A percentile compares a stretch with the other conserved stretches of the same genome.
Evolutionary conservation across 2,888 invertebrate species (phyloP).

Genomic region (Drosophila paucipuncta): DNA sequence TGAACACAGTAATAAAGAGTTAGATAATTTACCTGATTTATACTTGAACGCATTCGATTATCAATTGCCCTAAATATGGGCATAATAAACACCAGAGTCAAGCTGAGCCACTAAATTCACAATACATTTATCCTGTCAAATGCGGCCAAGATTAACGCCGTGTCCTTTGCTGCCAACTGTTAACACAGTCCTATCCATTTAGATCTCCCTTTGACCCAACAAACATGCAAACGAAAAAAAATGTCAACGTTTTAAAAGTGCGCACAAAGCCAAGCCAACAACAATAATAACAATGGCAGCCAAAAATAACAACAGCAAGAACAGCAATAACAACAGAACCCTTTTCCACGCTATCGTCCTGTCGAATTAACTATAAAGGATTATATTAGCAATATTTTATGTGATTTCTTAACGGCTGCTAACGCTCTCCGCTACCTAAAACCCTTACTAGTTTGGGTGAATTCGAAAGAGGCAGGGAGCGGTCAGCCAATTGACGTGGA

Average conservation of each 20-base stretch:
- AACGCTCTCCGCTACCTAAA: constrained; percentile 9
- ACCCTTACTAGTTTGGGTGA: constrained; percentile 32
- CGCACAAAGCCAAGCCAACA: constrained; percentile 42
- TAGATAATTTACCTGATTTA: constrained; percentile 22
- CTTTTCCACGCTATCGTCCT: constrained; percentile 48
- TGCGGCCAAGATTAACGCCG: constrained; percentile 31
- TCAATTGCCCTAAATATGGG: constrained; percentile 7
- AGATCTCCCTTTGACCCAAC: constrained; percentile 27
- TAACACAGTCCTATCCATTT: constrained; percentile 34
- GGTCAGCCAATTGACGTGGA: constrained; percentile 58
- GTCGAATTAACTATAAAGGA: constrained; percentile 68
- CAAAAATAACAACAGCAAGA: constrained; percentile 8
- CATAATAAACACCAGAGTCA: constrained; percentile 14
- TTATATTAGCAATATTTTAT: constrained; percentile 76
- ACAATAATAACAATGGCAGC: background rate
- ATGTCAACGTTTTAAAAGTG: constrained; percentile 56
- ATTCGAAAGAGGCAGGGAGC: background rate
- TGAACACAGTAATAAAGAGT: constrained; percentile 3
- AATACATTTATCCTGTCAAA: constrained; percentile 31
- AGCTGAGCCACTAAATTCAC: constrained; percentile 18
- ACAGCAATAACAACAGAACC: constrained; percentile 44
- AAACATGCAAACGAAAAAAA: constrained; percentile 24
- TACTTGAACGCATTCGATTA: constrained; percentile 8
- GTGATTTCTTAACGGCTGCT: constrained; percentile 60
- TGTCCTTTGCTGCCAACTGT: constrained; percentile 37